Conservation (phyloP, 2,797 vertebrate species). For the Helicolenus hilgendorfi region DNA sequence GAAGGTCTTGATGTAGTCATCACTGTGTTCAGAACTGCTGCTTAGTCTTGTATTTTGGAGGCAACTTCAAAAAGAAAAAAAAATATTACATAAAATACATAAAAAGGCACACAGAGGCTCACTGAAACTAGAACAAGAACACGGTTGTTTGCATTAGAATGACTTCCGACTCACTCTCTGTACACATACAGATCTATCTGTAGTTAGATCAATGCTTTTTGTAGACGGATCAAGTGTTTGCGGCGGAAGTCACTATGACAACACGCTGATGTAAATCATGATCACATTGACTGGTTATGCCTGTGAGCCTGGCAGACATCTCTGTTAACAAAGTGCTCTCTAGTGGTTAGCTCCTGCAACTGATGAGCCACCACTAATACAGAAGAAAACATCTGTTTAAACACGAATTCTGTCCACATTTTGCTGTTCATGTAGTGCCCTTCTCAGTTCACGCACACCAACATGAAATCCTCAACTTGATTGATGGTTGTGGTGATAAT, state of each 20-base stretch:
- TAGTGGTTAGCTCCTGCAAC: constrained; percentile 22
- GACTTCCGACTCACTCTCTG: neutral
- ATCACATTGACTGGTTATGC: neutral
- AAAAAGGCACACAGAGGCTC: neutral
- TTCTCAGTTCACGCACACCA: neutral
- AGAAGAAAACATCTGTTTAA: neutral
- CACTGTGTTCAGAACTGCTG: neutral
- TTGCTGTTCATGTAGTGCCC: neutral
- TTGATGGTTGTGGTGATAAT: constrained; percentile 53
- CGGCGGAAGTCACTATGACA: constrained; percentile 8
- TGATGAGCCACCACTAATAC: neutral
- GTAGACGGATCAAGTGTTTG: neutral
- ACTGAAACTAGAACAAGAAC: neutral
- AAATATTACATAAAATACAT: neutral
- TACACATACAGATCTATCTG: neutral
- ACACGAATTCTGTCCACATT: neutral
- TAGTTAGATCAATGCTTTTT: neutral
- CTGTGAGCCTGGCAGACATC: too few relatives aligned
- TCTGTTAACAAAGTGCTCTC: constrained; percentile 62
- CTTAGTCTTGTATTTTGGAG: neutral
- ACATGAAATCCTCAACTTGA: constrained; percentile 30
- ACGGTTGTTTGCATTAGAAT: neutral
- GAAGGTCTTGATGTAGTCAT: neutral
- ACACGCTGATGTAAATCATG: neutral
- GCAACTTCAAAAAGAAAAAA: neutral